phyloP scores from a whole-genome alignment of 2,113 vertebrate genomes.

The Pionites leucogaster region DNA sequence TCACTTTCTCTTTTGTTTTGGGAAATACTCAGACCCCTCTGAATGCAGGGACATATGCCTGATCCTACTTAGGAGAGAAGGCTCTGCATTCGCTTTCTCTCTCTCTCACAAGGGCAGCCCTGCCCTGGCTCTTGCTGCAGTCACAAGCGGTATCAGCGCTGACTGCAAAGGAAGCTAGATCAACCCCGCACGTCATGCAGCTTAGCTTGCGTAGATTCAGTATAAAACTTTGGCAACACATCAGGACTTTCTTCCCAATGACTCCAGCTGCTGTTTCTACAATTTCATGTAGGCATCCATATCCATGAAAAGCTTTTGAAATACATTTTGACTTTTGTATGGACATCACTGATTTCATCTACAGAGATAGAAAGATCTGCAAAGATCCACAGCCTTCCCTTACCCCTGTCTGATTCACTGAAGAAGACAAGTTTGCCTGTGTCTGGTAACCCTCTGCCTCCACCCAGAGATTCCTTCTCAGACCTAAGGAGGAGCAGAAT shows the following conservation, averaged over 20 bases:
- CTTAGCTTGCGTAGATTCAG: background rate
- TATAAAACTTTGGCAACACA: background rate
- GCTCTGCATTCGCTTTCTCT: background rate
- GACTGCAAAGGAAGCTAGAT: background rate
- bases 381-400: background rate
- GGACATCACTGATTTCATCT: background rate
- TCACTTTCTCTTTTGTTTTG: background rate
- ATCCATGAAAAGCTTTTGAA: background rate
- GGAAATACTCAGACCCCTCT: rapidly evolving
- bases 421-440: background rate
- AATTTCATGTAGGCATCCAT: background rate
- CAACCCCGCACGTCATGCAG: rapidly evolving
- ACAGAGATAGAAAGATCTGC: background rate
- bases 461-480: background rate
- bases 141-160: background rate
- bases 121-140: background rate
- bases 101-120: background rate
- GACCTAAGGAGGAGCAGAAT: background rate
- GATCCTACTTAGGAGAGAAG: rapidly evolving
- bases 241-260: background rate
- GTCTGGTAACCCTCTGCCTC: rapidly evolving
- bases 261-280: background rate
- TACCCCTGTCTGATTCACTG: background rate
- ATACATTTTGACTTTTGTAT: background rate
- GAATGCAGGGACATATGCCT: background rate